phyloP scores from a whole-genome alignment of 2,888 invertebrate genomes.

The Nebria salina region DNA sequence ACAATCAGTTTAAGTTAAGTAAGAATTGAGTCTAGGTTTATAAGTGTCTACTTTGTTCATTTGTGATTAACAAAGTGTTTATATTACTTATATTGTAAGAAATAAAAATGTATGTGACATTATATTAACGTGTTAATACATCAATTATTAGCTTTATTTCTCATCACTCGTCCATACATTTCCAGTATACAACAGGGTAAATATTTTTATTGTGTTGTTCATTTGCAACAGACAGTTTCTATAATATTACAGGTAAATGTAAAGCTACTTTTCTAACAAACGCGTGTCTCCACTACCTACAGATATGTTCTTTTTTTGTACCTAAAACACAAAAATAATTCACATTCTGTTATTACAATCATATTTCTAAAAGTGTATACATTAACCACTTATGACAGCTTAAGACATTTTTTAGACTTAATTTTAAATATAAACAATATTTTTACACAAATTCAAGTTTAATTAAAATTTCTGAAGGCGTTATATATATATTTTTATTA shows the following conservation, averaged over 20 bases:
- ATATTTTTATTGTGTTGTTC: conserved; percentile 10
- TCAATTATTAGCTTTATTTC: conserved; percentile 41
- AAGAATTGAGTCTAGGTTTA: background rate
- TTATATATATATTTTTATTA: no score
- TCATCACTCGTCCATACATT: conserved; percentile 40
- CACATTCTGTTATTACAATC: background rate
- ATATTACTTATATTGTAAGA: conserved; percentile 22
- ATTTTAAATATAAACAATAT: no score
- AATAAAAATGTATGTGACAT: conserved; percentile 8
- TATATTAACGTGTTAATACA: conserved; percentile 26
- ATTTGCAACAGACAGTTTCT: conserved; percentile 39
- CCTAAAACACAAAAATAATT: conserved; percentile 30
- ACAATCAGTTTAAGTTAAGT: background rate
- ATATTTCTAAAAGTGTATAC: background rate
- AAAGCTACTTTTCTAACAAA: conserved; percentile 41
- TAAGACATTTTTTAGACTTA: no score
- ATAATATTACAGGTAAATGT: conserved; percentile 38
- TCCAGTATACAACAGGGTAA: conserved; percentile 35
- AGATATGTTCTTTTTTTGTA: conserved; percentile 35
- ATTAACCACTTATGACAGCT: background rate
- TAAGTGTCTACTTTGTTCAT: conserved; percentile 4
- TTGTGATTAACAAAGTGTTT: conserved; percentile 30
- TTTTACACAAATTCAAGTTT: no score
- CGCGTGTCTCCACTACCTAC: conserved; percentile 34
- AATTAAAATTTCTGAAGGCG: no score